Percentiles rank a stretch among this genome's conserved stretches.
Conservation (phyloP, 2,797 vertebrate genomes). For the Salmo trutta region DNA sequence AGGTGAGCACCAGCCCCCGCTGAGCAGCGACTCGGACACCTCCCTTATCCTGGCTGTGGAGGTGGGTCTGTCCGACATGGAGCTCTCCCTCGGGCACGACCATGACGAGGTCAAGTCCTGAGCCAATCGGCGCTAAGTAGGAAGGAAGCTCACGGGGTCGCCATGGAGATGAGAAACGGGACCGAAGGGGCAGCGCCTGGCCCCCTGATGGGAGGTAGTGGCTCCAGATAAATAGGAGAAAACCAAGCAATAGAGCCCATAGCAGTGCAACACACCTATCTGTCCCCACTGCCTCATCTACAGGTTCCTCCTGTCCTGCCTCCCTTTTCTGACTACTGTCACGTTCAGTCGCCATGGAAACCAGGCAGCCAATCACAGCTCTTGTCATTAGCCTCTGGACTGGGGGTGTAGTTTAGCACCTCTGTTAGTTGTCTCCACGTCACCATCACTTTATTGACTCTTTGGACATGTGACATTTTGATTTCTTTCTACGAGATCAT, state of each 20-base stretch:
- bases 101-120: constrained; percentile 86
- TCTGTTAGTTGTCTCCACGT: constrained; percentile 19
- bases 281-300: constrained; percentile 50
- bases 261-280: constrained; percentile 48
- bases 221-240: constrained; percentile 29
- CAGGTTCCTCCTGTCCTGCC: constrained; percentile 21
- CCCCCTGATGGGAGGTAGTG: constrained; percentile 23
- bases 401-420: constrained; percentile 5
- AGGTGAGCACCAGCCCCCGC: constrained; percentile 88
- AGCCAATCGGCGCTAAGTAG: constrained; percentile 48
- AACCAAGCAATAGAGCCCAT: constrained; percentile 77
- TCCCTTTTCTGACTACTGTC: constrained; percentile 23
- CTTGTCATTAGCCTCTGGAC: constrained; percentile 16
- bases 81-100: constrained; percentile 84
- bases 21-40: constrained; percentile 91
- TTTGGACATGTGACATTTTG: constrained; percentile 30
- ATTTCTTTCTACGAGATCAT: constrained; percentile 63
- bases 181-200: constrained; percentile 24
- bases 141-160: constrained; percentile 13
- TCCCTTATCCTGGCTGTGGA: constrained; percentile 86
- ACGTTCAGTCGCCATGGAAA: constrained; percentile 27
- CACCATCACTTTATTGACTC: constrained; percentile 29
- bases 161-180: constrained; percentile 23
- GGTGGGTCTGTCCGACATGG: constrained; percentile 82
- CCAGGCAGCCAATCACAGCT: constrained; percentile 32